Percentiles rank a stretch among this genome's conserved stretches.
phyloP scores from a whole-genome alignment of 92 coral and sea anemone genomes.

The Montipora capitata region DNA sequence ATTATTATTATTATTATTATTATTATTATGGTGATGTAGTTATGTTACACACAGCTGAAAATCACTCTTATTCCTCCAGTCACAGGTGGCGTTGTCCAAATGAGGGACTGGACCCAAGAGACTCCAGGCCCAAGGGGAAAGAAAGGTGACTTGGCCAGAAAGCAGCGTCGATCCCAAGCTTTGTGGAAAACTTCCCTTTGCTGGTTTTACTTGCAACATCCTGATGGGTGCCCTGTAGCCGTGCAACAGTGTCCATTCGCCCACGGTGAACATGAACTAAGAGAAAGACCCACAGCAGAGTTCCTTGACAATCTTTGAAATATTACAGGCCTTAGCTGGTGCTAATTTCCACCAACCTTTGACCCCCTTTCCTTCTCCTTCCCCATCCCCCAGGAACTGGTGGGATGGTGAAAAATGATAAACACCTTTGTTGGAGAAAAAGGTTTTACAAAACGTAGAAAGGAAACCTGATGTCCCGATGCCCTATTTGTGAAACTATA shows the following conservation, averaged over 20 bases:
- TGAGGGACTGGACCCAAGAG: conserved; percentile 93
- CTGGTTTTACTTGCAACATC: conserved; percentile 91
- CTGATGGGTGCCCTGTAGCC: conserved; percentile 90
- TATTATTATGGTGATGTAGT: too few relatives aligned
- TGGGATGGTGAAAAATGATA: too few relatives aligned
- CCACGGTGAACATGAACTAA: conserved; percentile 76
- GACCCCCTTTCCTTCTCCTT: too few relatives aligned
- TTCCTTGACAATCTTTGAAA: conserved; percentile 57
- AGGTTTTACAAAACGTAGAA: neutral
- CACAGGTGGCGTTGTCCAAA: conserved; percentile 82
- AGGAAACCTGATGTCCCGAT: neutral
- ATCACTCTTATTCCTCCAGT: conserved; percentile 52
- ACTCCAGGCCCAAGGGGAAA: conserved; percentile 72
- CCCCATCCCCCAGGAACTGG: too few relatives aligned
- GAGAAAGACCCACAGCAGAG: conserved; percentile 78
- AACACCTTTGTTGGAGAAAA: too few relatives aligned
- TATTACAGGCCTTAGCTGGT: neutral
- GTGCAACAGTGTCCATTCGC: conserved; percentile 86
- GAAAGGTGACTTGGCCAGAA: conserved; percentile 70
- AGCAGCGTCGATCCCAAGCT: conserved; percentile 70
- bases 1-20: too few relatives aligned
- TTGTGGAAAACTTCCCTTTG: conserved; percentile 90
- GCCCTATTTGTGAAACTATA: too few relatives aligned
- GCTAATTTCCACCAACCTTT: too few relatives aligned
- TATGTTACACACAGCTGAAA: too few relatives aligned